phyloP scores from a whole-genome alignment of 2,113 vertebrate genomes.

The Entelurus aequoreus region DNA sequence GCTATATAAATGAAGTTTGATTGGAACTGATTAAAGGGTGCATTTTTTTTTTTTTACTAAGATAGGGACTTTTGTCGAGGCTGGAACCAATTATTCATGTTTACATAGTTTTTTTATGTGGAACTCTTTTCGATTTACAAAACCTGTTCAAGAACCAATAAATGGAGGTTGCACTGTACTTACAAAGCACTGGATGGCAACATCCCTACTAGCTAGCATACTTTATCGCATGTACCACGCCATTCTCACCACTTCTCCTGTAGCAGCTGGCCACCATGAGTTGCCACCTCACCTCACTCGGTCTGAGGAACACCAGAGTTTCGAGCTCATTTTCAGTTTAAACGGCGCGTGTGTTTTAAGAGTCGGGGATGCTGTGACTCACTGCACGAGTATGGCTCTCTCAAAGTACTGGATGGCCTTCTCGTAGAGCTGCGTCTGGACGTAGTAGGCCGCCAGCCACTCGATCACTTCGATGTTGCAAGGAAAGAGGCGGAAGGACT shows the following conservation, averaged over 20 bases:
- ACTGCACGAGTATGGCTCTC: slow-evolving; percentile 95
- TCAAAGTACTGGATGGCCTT: slow-evolving; percentile 98
- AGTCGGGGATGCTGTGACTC: slow-evolving; percentile 60
- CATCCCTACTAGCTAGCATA: too few relatives aligned
- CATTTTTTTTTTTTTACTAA: too few relatives aligned
- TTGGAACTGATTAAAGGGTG: too few relatives aligned
- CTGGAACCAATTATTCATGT: too few relatives aligned
- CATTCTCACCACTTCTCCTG: slow-evolving; percentile 81
- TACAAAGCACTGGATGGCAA: too few relatives aligned
- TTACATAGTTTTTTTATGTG: too few relatives aligned
- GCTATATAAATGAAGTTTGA: too few relatives aligned
- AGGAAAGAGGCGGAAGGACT: slow-evolving; percentile 94
- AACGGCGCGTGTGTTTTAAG: background rate
- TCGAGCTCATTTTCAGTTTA: background rate
- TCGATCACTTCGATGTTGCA: slow-evolving; percentile 94
- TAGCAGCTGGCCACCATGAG: slow-evolving; percentile 94
- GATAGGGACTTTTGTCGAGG: too few relatives aligned
- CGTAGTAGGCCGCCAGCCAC: slow-evolving; percentile 94
- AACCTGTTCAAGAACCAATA: too few relatives aligned
- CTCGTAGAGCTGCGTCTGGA: slow-evolving; percentile 95
- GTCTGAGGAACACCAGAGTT: slow-evolving; percentile 64
- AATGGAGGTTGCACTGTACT: too few relatives aligned
- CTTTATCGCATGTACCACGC: slow-evolving; percentile 1
- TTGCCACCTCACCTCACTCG: slow-evolving; percentile 88
- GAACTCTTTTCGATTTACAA: too few relatives aligned